Evolutionary conservation across 2,888 invertebrate species (phyloP).

Genomic region (Microlaimidae sp.): DNA sequence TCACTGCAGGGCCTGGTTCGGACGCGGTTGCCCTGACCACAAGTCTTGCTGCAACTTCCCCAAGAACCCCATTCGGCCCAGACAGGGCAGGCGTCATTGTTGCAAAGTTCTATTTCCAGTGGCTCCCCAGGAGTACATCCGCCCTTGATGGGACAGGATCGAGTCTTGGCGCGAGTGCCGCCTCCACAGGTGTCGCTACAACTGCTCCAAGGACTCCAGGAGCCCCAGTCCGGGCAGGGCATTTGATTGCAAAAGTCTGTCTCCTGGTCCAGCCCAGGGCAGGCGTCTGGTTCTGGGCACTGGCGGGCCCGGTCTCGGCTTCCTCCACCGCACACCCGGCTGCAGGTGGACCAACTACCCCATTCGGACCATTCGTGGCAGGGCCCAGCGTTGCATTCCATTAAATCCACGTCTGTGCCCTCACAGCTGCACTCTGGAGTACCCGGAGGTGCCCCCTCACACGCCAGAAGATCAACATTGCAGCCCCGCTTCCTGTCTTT

Average conservation of each 20-base stretch:
- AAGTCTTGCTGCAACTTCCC: constrained; percentile 3
- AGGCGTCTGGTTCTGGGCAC: constrained; percentile 3
- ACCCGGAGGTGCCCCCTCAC: background rate
- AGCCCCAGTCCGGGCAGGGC: constrained; percentile 17
- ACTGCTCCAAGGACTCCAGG: constrained; percentile 14
- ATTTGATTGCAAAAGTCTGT: constrained; percentile 15
- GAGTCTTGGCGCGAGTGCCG: constrained; percentile 7
- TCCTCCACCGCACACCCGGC: constrained; percentile 11
- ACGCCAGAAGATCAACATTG: background rate
- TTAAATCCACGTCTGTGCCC: background rate
- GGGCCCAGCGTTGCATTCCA: constrained; percentile 11
- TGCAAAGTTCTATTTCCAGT: constrained; percentile 6
- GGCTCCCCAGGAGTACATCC: constrained; percentile 8
- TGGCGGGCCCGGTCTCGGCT: background rate
- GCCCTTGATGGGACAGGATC: constrained; percentile 6
- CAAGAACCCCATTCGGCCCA: constrained; percentile 10
- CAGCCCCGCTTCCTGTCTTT: background rate
- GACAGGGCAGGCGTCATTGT: background rate
- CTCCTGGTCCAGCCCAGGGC: constrained; percentile 12
- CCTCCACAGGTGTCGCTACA: constrained; percentile 13
- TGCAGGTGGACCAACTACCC: constrained; percentile 13
- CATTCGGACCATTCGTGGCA: constrained; percentile 14
- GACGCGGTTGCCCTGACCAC: constrained; percentile 10
- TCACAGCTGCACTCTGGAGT: background rate
- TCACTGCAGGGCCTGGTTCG: constrained; percentile 5